Base-by-base conservation (phyloP, 2,888 invertebrate species). In the Cactoblastis cactorum region DNA sequence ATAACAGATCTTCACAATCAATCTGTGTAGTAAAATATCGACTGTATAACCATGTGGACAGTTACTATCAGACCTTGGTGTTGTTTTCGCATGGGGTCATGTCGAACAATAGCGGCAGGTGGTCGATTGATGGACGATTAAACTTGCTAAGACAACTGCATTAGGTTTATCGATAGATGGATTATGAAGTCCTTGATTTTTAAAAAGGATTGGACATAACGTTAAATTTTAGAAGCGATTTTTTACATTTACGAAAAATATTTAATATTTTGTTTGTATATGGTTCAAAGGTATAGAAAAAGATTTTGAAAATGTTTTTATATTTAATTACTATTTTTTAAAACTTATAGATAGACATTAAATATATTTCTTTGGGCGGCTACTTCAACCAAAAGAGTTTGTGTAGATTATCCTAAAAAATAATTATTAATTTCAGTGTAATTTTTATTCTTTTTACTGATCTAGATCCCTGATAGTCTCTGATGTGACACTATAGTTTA, bases 61-160 rank as follows among this genome's bases (percentile, higher is more conserved):
- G 32, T 49, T 32, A 49, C n/a, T 45, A 9, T n/a, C n/a, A n/a
- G n/a, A 15, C 38, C 39, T 34, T 39, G 41, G 24, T 35, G 47
- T 45, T 38, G 41, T 53, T 53, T 56, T 52, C 54, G 48, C 56
- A 50, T 59, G 57, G 60, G 46, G 46, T 65, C 54, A 69, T 67
- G 71, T 73, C 69, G 65, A 62, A 67, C 67, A 71, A 74, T 77
- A 57, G 64, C 62, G 53, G 61, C 54, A 55, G 55, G 52, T 61
- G 67, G 48, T 61, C 62, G 62, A 70, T 67, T 67, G 68, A 70
- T 72, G 67, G 71, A 69, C 63, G 68, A 71, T 74, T 69, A 69
- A 70, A 64, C 67, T 54, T 61, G 61, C 57, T 59, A 54, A 60
- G 62, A 65, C 61, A 54, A 53, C 53, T 54, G 49, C 56, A 62